Evolutionary conservation across 1,140 invertebrate species (phyloP).

Genomic region (Phthorimaea operculella): DNA sequence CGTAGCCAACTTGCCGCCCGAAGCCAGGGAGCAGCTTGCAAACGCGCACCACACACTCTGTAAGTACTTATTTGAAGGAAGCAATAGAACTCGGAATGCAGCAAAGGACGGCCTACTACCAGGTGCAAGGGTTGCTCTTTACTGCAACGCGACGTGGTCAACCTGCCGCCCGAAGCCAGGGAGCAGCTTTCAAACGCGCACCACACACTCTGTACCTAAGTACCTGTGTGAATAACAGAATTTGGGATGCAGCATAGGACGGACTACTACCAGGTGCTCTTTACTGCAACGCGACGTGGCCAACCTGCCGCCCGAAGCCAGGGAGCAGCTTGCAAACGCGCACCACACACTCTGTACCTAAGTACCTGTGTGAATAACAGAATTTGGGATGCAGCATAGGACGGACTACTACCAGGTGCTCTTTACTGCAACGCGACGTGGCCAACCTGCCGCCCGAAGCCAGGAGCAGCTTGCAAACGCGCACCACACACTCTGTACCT

Average conservation of each 20-base stretch:
- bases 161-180: slow-evolving; percentile 74
- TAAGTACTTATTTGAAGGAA: slow-evolving; percentile 68
- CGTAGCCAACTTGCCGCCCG: slow-evolving; percentile 73
- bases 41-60: slow-evolving; percentile 79
- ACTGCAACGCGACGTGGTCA: no score
- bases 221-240: no score
- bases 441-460: slow-evolving; percentile 75
- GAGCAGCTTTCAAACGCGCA: slow-evolving; percentile 76
- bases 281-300: no score
- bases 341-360: slow-evolving; percentile 80
- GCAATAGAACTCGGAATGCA: no score
- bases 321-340: slow-evolving; percentile 74
- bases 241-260: no score
- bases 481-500: slow-evolving; percentile 78
- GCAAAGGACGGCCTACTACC: no score
- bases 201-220: slow-evolving; percentile 77
- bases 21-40: slow-evolving; percentile 74
- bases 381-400: no score
- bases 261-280: no score
- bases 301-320: slow-evolving; percentile 74
- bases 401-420: no score
- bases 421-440: slow-evolving; percentile 75
- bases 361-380: no score
- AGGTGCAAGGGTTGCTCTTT: no score
- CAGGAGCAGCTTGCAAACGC: slow-evolving; percentile 74